phyloP scores from a whole-genome alignment of 2,888 invertebrate species.

The Gordius sp. region DNA sequence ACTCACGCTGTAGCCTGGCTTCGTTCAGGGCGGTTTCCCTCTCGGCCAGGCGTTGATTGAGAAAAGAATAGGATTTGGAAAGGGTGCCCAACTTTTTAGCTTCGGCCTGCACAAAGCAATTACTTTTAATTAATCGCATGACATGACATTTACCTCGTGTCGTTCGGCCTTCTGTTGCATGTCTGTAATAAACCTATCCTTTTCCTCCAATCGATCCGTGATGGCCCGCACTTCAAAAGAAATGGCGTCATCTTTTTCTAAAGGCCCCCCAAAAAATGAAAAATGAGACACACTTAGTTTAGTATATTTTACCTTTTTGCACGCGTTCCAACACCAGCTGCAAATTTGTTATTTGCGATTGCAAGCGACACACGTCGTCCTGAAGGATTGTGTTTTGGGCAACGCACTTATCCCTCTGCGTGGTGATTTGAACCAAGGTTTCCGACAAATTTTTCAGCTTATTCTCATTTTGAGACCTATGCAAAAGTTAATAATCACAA shows the following conservation, averaged over 20 bases:
- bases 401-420: neutral
- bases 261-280: too few relatives aligned
- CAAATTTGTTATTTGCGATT: neutral
- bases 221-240: neutral
- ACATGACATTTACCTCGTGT: neutral
- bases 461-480: neutral
- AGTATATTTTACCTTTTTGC: neutral
- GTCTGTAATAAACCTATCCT: neutral
- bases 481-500: neutral
- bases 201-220: neutral
- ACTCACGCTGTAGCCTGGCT: too few relatives aligned
- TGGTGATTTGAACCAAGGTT: neutral
- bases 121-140: constrained; percentile 1
- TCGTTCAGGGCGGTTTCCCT: neutral
- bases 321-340: neutral
- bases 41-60: neutral
- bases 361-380: neutral
- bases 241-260: constrained; percentile 10
- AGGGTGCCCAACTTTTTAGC: neutral
- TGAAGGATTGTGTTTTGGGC: neutral
- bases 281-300: too few relatives aligned
- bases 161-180: neutral
- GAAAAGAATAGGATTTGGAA: constrained; percentile 8
- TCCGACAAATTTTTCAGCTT: neutral
- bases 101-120: neutral